A percentile compares a stretch with the other conserved stretches of the same genome.
Evolutionary conservation across 1,140 invertebrate genomes (phyloP).

Genomic region (Ditylenchus dipsaci): DNA sequence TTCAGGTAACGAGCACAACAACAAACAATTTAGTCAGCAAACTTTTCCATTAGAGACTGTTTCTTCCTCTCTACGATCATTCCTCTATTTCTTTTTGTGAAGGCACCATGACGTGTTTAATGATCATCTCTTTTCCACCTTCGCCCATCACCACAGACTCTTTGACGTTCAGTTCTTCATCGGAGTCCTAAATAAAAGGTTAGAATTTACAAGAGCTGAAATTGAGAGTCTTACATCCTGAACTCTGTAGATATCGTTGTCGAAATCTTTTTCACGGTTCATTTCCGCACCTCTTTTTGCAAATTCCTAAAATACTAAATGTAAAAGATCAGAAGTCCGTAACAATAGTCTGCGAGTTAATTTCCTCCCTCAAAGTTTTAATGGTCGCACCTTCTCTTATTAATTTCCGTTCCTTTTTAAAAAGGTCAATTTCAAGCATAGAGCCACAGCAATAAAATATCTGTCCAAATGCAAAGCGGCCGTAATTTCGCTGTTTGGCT

Average conservation of each 20-base stretch:
- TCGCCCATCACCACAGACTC: constrained; percentile 53
- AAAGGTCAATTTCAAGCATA: no score
- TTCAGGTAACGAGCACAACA: not conserved
- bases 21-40: constrained; percentile 27
- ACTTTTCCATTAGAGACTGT: constrained; percentile 45
- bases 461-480: no score
- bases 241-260: constrained; percentile 51
- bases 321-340: no score
- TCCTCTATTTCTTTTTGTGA: constrained; percentile 53
- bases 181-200: constrained; percentile 38
- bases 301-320: constrained; percentile 27
- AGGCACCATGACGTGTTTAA: constrained; percentile 54
- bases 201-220: not conserved
- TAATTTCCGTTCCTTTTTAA: no score
- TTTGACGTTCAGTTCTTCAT: constrained; percentile 48
- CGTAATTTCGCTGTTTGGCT: no score
- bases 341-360: no score
- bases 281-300: constrained; percentile 39
- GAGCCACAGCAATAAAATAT: no score
- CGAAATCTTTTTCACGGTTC: constrained; percentile 44
- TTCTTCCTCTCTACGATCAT: constrained; percentile 55
- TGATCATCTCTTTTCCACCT: constrained; percentile 50
- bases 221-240: constrained; percentile 29
- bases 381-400: no score
- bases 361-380: no score